A percentile compares a stretch with the other conserved stretches of the same genome.
Evolutionary conservation across 37 sponge, comb jelly and placozoan species (phyloP).

Genomic region (Ianthella basta): DNA sequence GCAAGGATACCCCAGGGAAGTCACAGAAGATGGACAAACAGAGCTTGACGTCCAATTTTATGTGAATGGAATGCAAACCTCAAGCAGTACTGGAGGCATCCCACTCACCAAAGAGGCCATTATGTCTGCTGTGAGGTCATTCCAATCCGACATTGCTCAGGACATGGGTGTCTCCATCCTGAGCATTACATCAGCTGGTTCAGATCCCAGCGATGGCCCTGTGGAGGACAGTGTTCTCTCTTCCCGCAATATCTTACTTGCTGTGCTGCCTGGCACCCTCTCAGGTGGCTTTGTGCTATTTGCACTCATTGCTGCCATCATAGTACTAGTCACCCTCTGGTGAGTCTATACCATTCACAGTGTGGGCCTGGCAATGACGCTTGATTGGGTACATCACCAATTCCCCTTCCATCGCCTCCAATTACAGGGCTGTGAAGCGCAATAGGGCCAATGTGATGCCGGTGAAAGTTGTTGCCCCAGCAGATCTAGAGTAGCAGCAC

Average conservation of each 20-base stretch:
- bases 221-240: not conserved
- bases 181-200: not conserved
- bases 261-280: slow-evolving; percentile 14
- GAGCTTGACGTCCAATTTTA: slow-evolving; percentile 20
- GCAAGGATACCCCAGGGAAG: slow-evolving; percentile 17
- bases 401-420: no score
- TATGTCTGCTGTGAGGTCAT: not conserved
- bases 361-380: no score
- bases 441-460: no score
- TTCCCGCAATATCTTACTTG: not conserved
- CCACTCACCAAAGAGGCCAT: not conserved
- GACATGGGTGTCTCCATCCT: slow-evolving; percentile 9
- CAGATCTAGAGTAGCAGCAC: no score
- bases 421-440: no score
- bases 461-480: no score
- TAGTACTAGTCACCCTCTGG: not conserved
- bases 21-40: not conserved
- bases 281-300: slow-evolving; percentile 19
- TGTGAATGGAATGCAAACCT: not conserved
- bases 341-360: not conserved
- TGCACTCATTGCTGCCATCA: not conserved
- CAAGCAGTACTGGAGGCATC: not conserved
- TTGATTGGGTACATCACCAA: no score
- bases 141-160: not conserved
- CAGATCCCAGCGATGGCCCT: not conserved